Conservation (phyloP, 2,113 vertebrate genomes). For the Genyomyrus donnyi region DNA sequence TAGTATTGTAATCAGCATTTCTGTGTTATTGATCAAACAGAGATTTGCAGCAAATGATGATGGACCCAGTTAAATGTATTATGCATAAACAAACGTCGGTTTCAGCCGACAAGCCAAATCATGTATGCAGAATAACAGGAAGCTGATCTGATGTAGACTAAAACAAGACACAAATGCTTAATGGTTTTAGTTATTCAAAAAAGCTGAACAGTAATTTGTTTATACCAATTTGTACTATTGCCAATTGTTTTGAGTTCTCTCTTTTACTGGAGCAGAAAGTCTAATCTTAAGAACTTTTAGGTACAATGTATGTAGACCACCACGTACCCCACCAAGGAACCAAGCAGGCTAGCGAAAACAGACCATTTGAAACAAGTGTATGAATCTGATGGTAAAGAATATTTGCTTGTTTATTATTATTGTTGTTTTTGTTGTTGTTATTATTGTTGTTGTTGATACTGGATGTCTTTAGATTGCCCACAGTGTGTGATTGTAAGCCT, state of each 20-base stretch:
- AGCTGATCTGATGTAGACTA: neutral
- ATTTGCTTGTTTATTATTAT: neutral
- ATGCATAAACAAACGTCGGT: neutral
- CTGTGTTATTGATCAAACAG: conserved; percentile 11
- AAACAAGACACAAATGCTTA: neutral
- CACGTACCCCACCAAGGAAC: neutral
- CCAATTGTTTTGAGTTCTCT: neutral
- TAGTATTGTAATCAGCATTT: neutral
- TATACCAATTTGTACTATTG: neutral
- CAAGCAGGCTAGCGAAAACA: neutral
- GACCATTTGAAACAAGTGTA: neutral
- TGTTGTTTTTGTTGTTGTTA: neutral
- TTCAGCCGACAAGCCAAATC: neutral
- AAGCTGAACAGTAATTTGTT: neutral
- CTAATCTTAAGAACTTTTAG: neutral
- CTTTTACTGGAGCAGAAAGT: neutral
- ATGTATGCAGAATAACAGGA: neutral
- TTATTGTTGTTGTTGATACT: neutral
- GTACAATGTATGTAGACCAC: neutral
- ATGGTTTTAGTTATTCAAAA: neutral
- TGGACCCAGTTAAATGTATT: neutral
- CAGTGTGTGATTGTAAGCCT: neutral
- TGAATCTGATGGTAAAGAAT: neutral
- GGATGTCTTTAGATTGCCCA: neutral
- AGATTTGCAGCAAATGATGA: neutral